phyloP scores from a whole-genome alignment of 2,113 vertebrate species.

The Craseonycteris thonglongyai region DNA sequence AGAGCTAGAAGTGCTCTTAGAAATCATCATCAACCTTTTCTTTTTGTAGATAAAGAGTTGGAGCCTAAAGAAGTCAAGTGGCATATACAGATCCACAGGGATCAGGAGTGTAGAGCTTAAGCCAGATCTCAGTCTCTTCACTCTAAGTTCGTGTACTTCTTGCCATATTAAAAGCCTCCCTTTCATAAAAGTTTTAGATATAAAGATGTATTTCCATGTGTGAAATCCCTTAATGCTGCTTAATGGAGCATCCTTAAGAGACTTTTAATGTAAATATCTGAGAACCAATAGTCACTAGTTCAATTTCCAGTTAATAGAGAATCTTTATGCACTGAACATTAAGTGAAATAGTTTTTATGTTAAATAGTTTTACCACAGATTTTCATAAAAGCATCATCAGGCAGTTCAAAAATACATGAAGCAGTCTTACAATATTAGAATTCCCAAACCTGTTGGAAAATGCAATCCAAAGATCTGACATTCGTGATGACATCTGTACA shows the following conservation, averaged over 20 bases:
- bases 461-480: neutral
- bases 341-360: slow-evolving; percentile 48
- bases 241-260: slow-evolving; percentile 26
- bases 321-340: slow-evolving; percentile 47
- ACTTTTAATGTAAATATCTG: slow-evolving; percentile 39
- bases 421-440: neutral
- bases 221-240: neutral
- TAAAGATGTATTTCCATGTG: neutral
- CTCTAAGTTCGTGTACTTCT: neutral
- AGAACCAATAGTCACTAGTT: slow-evolving; percentile 13
- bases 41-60: neutral
- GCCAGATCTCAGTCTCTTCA: neutral
- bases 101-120: neutral
- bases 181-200: neutral
- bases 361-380: slow-evolving; percentile 55
- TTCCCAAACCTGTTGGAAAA: slow-evolving; percentile 6
- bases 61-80: neutral
- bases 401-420: slow-evolving; percentile 61
- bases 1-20: neutral
- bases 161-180: neutral
- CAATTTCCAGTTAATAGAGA: slow-evolving; percentile 29
- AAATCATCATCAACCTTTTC: neutral
- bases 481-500: slow-evolving; percentile 37
- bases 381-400: slow-evolving; percentile 50
- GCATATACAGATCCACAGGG: neutral